Conservation (phyloP, 2,113 vertebrate genomes). For the Planiliza haematocheilus region DNA sequence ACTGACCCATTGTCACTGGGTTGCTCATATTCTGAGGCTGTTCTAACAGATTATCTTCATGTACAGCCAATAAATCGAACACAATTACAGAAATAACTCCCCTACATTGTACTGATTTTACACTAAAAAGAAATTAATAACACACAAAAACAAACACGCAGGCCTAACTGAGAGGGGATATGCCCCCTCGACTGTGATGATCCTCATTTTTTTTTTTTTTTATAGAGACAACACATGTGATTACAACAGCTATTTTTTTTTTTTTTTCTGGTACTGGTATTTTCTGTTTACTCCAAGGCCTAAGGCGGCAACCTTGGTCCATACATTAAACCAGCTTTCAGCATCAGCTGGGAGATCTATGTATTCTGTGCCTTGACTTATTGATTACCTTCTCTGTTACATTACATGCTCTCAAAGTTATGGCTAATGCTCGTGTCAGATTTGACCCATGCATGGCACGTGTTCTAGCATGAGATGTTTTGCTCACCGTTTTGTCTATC, state of each 20-base stretch:
- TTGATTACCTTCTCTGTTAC: slow-evolving; percentile 12
- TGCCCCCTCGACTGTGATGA: slow-evolving; percentile 6
- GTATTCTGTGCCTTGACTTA: slow-evolving; percentile 10
- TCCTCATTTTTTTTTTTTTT: slow-evolving; percentile 10
- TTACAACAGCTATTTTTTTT: slow-evolving; percentile 53
- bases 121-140: neutral
- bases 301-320: slow-evolving; percentile 42
- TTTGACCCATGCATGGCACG: neutral
- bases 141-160: slow-evolving; percentile 7
- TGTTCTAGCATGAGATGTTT: neutral
- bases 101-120: neutral
- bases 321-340: slow-evolving; percentile 12
- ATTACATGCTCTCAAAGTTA: neutral
- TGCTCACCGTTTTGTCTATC: slow-evolving; percentile 17
- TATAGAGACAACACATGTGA: neutral
- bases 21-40: neutral
- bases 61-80: neutral
- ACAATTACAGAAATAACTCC: neutral
- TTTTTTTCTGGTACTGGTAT: too few species aligned
- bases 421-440: neutral
- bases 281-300: slow-evolving; percentile 48
- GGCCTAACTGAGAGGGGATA: neutral
- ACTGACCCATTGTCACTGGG: too few species aligned
- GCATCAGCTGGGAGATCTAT: slow-evolving; percentile 9
- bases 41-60: too few species aligned